Percentiles rank a stretch among this genome's conserved stretches.
Conservation (phyloP, 35 echinoderm and acorn worm genomes). For the Patiria miniata region DNA sequence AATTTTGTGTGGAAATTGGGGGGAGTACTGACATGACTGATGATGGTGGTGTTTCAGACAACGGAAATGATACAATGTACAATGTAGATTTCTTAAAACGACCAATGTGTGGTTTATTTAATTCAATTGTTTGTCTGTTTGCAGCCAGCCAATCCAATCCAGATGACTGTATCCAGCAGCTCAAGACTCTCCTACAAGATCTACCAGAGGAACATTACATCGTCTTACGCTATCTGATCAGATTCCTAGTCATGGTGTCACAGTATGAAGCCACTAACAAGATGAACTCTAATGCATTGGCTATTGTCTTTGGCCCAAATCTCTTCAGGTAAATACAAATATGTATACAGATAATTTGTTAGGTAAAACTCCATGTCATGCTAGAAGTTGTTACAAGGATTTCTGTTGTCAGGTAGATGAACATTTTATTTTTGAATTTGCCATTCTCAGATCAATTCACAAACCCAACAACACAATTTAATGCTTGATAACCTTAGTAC, state of each 20-base stretch:
- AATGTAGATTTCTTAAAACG: too few species aligned
- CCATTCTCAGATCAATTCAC: too few species aligned
- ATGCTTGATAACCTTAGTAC: too few species aligned
- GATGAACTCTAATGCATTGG: conserved; percentile 86
- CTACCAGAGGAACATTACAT: conserved; percentile 88
- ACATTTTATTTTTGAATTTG: too few species aligned
- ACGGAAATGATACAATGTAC: too few species aligned
- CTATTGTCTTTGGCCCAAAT: conserved; percentile 99
- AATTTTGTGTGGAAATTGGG: too few species aligned
- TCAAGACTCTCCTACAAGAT: conserved; percentile 73
- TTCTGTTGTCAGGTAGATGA: background rate
- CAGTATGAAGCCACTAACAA: conserved; percentile 87
- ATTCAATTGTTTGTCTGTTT: background rate
- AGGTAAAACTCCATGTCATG: background rate
- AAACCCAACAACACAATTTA: too few species aligned
- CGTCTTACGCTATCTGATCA: conserved; percentile 66
- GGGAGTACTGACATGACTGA: too few species aligned
- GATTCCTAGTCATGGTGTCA: conserved; percentile 73
- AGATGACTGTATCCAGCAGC: conserved; percentile 68
- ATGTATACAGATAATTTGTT: background rate
- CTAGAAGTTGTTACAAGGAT: background rate
- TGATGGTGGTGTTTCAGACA: too few species aligned
- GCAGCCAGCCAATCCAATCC: conserved; percentile 59
- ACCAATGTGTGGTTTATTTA: too few species aligned
- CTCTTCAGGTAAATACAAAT: conserved; percentile 76